These are phyloP conservation scores for Manis crassicaudata DNA, from an alignment of 2,797 vertebrate species.

Conservation along the genomic window DNA sequence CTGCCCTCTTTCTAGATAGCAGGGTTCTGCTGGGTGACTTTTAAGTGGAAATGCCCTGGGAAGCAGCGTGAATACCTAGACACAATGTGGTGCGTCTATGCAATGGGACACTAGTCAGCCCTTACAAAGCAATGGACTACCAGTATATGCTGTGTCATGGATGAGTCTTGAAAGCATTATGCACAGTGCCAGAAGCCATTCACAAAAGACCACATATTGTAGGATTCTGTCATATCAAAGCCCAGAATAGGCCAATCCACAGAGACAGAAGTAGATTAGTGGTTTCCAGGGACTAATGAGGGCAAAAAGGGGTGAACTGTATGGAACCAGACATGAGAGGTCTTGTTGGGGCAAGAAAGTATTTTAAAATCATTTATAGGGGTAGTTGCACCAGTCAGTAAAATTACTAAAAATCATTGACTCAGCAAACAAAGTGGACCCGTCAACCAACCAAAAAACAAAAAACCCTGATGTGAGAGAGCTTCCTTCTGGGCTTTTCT, in stretches of 20 bases:
- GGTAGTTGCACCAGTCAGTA: too few relatives aligned
- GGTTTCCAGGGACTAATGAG: neutral
- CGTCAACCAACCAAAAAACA: neutral
- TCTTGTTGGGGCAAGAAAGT: neutral
- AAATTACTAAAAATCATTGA: neutral
- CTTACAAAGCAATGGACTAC: neutral
- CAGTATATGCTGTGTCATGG: rapidly evolving
- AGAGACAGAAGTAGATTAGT: neutral
- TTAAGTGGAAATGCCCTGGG: neutral
- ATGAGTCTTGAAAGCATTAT: neutral
- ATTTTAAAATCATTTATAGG: neutral
- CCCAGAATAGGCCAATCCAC: neutral
- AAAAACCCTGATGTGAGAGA: too few relatives aligned
- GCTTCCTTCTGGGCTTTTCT: neutral
- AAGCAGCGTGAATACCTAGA: neutral
- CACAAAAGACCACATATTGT: neutral
- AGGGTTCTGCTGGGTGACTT: neutral
- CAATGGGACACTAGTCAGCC: neutral
- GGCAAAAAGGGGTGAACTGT: too few relatives aligned
- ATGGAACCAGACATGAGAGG: neutral
- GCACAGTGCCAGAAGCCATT: neutral
- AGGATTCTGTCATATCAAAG: neutral
- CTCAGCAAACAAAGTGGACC: neutral
- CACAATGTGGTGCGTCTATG: neutral
- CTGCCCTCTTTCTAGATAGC: neutral